These are phyloP conservation scores for Subacronicta megacephala DNA, from an alignment of 2,888 invertebrate species.

Conservation along the genomic window DNA sequence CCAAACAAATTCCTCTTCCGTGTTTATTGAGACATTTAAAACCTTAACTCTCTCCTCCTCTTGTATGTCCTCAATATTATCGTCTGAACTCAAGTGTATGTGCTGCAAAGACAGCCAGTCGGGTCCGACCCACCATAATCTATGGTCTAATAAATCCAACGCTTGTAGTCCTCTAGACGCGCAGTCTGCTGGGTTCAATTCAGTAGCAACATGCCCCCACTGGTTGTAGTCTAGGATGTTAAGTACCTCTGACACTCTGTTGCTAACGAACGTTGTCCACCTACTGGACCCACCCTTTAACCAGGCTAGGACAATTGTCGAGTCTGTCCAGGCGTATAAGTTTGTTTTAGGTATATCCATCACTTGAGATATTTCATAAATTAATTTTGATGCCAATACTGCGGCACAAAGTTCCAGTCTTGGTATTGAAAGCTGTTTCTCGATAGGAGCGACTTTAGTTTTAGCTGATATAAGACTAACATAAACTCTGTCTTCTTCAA, in stretches of 20 bases:
- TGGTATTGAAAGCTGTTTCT: slow-evolving; percentile 11
- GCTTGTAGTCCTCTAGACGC: not conserved
- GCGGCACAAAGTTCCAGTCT: slow-evolving; percentile 29
- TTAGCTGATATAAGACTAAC: slow-evolving; percentile 8
- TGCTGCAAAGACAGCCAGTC: not conserved
- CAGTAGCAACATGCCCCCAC: not conserved
- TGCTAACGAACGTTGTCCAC: not conserved
- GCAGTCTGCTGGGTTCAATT: not conserved
- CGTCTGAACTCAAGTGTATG: not conserved
- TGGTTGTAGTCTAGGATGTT: not conserved
- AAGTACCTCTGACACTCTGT: not conserved
- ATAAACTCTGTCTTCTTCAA: slow-evolving; percentile 2
- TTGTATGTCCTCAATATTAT: slow-evolving; percentile 7
- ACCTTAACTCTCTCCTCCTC: slow-evolving; percentile 8
- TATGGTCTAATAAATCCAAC: not conserved
- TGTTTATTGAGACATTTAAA: slow-evolving; percentile 1
- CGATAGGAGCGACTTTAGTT: slow-evolving; percentile 20
- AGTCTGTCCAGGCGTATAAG: slow-evolving; percentile 14
- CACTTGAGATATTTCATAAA: slow-evolving; percentile 2
- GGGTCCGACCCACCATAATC: slow-evolving; percentile 1
- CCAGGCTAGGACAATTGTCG: slow-evolving; percentile 12
- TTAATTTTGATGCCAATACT: slow-evolving; percentile 13
- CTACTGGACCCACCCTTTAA: not conserved
- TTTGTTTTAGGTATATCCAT: not conserved
- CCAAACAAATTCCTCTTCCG: slow-evolving; percentile 14